Percentiles rank a stretch among this genome's conserved stretches.
phyloP scores from a whole-genome alignment of 2,113 vertebrate genomes.

The Seriola quinqueradiata region DNA sequence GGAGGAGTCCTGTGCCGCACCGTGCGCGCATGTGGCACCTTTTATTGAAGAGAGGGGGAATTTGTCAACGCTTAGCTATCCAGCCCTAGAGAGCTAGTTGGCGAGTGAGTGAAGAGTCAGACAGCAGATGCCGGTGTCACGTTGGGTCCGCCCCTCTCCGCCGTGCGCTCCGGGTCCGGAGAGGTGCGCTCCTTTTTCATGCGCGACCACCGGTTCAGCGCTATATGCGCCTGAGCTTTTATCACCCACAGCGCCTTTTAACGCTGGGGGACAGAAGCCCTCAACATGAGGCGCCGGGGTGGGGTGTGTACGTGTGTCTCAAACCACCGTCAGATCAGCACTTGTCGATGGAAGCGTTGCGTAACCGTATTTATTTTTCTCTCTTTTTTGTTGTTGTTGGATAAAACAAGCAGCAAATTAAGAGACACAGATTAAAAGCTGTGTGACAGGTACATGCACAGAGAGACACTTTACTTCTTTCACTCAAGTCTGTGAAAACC shows the following conservation, averaged over 20 bases:
- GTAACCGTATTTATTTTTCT: background rate
- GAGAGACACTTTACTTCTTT: background rate
- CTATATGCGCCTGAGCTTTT: conserved; percentile 67
- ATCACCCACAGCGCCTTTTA: conserved; percentile 61
- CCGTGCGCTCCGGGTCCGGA: conserved; percentile 44
- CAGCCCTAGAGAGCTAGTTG: background rate
- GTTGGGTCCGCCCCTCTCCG: conserved; percentile 44
- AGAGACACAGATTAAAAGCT: background rate
- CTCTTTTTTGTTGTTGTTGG: no score
- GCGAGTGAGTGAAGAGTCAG: conserved; percentile 14
- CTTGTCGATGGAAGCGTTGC: background rate
- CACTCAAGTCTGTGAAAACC: no score
- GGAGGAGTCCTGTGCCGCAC: background rate
- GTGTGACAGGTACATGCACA: background rate
- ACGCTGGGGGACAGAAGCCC: conserved; percentile 17
- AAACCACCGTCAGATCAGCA: background rate
- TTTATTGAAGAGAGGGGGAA: background rate
- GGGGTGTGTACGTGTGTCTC: background rate
- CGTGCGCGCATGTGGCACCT: conserved; percentile 6
- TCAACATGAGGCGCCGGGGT: conserved; percentile 4
- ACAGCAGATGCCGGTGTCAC: conserved; percentile 18
- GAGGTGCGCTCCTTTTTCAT: conserved; percentile 30
- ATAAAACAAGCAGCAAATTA: background rate
- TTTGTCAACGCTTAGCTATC: background rate
- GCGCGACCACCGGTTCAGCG: background rate